Percentiles rank a stretch among this genome's conserved stretches.
phyloP scores from a whole-genome alignment of 1,140 invertebrate species.

The Dufourea novaeangliae region DNA sequence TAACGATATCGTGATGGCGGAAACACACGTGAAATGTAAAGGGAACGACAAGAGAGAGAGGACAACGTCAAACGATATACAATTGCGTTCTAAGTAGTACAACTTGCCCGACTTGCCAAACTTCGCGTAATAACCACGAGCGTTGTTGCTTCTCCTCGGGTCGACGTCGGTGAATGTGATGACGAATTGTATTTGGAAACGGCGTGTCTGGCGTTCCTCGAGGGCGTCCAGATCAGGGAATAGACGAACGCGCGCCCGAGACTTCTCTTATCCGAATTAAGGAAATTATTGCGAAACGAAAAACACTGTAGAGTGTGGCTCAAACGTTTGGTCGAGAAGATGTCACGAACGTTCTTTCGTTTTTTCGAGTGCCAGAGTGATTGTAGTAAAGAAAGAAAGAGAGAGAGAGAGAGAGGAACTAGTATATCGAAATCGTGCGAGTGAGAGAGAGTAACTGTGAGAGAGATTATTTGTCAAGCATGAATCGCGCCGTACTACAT shows the following conservation, averaged over 20 bases:
- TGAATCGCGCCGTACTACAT: slow-evolving; percentile 47
- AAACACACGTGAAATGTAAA: slow-evolving; percentile 38
- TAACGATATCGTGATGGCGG: slow-evolving; percentile 2
- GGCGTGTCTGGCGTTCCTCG: neutral
- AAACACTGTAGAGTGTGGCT: slow-evolving; percentile 65
- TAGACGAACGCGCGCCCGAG: slow-evolving; percentile 41
- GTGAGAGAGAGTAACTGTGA: neutral
- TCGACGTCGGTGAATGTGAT: neutral
- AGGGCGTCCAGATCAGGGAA: neutral
- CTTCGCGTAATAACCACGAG: slow-evolving; percentile 58
- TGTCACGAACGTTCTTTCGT: slow-evolving; percentile 48
- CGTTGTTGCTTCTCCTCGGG: too few relatives aligned
- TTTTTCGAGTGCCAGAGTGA: neutral
- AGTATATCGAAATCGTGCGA: slow-evolving; percentile 10
- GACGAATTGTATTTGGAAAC: neutral
- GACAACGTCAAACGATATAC: slow-evolving; percentile 31
- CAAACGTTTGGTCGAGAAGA: slow-evolving; percentile 60
- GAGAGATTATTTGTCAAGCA: neutral
- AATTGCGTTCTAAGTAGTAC: slow-evolving; percentile 66
- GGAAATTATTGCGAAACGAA: slow-evolving; percentile 59
- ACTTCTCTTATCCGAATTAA: slow-evolving; percentile 82
- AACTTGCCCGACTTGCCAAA: slow-evolving; percentile 81
- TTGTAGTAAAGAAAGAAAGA: neutral
- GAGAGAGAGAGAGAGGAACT: neutral
- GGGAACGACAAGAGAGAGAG: neutral